Percentiles rank a stretch among this genome's conserved stretches.
These are phyloP conservation scores for human DNA, from an alignment of 2,113 vertebrate genomes.

Conservation along the genomic window GRCh38 chr1:209642001-209642500, in stretches of 20 bases:
- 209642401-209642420: neutral
- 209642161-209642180: neutral
- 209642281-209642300: neutral
- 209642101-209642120: neutral
- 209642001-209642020: neutral
- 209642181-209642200: neutral
- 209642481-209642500: no score
- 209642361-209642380: neutral
- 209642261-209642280: neutral
- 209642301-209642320: neutral
- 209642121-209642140: neutral
- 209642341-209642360: neutral
- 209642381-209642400: neutral
- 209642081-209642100: neutral
- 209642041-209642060: constrained; percentile 27
- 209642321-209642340: neutral
- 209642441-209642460: neutral
- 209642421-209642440: neutral
- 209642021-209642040: neutral
- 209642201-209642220: neutral
- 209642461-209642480: neutral
- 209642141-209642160: constrained; percentile 1
- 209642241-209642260: no score
- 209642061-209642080: neutral
- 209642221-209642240: neutral